Conservation (phyloP, 2,113 vertebrate species). For the Podiceps cristatus region DNA sequence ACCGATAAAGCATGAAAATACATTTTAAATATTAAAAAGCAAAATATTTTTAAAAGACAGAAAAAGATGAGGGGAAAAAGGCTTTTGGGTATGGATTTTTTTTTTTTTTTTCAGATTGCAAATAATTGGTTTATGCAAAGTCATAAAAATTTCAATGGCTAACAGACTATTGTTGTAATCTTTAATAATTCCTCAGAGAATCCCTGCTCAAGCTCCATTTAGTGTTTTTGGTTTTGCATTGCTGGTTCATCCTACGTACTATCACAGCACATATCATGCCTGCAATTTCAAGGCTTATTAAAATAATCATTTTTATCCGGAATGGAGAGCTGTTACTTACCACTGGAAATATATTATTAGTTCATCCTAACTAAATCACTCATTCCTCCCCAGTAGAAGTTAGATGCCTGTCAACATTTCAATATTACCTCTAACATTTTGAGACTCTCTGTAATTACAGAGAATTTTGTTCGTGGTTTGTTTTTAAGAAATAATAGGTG, state of each 20-base stretch:
- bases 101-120: neutral
- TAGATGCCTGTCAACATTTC: slow-evolving; percentile 16
- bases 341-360: slow-evolving; percentile 48
- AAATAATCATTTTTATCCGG: slow-evolving; percentile 65
- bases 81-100: neutral
- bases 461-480: slow-evolving; percentile 4
- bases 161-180: slow-evolving; percentile 14
- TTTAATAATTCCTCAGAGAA: slow-evolving; percentile 37
- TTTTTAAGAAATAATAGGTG: slow-evolving; percentile 11
- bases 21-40: slow-evolving; percentile 50
- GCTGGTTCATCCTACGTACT: neutral
- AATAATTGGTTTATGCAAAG: neutral
- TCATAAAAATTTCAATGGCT: neutral
- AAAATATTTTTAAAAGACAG: neutral
- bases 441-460: neutral
- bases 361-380: slow-evolving; percentile 15
- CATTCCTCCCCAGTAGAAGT: neutral
- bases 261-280: slow-evolving; percentile 32
- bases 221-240: slow-evolving; percentile 49
- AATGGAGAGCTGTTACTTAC: slow-evolving; percentile 12
- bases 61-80: neutral
- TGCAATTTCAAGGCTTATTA: slow-evolving; percentile 38
- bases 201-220: slow-evolving; percentile 5
- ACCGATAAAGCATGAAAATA: neutral
- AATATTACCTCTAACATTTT: slow-evolving; percentile 27